Conservation (phyloP, 2,888 invertebrate species). For the Sipha maydis region DNA sequence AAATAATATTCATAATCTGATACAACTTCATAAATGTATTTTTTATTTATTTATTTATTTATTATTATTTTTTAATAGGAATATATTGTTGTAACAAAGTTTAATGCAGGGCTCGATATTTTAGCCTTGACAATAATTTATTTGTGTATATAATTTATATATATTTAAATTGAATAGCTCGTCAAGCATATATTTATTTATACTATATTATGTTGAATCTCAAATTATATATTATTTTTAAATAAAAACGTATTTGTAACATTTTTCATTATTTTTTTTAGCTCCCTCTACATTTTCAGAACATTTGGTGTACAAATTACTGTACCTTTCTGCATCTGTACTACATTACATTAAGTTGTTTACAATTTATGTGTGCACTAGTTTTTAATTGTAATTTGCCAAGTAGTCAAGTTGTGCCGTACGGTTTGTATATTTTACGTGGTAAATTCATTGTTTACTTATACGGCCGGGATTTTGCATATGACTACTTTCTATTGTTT, state of each 20-base stretch:
- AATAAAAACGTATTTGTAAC: conserved; percentile 23
- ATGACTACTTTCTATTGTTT: too few species aligned
- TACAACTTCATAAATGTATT: conserved; percentile 3
- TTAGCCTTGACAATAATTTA: conserved; percentile 47
- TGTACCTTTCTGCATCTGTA: too few species aligned
- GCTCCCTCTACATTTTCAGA: neutral
- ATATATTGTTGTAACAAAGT: neutral
- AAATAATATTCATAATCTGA: neutral
- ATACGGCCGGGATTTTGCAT: too few species aligned
- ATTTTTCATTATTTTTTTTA: neutral
- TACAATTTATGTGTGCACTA: too few species aligned
- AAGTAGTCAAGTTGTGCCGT: too few species aligned
- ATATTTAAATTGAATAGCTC: conserved; percentile 10
- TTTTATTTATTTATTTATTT: neutral
- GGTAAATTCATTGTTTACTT: too few species aligned
- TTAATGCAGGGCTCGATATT: conserved; percentile 1
- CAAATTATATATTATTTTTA: conserved; percentile 34
- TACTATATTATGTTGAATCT: conserved; percentile 38
- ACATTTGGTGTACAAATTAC: too few species aligned
- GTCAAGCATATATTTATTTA: conserved; percentile 21
- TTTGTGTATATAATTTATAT: neutral
- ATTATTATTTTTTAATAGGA: conserved; percentile 15
- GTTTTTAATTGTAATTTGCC: too few species aligned
- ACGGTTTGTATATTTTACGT: too few species aligned
- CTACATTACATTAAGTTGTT: too few species aligned